Percentiles rank a stretch among this genome's conserved stretches.
Conservation (phyloP, 2,888 invertebrate genomes). For the Cryptus armator region DNA sequence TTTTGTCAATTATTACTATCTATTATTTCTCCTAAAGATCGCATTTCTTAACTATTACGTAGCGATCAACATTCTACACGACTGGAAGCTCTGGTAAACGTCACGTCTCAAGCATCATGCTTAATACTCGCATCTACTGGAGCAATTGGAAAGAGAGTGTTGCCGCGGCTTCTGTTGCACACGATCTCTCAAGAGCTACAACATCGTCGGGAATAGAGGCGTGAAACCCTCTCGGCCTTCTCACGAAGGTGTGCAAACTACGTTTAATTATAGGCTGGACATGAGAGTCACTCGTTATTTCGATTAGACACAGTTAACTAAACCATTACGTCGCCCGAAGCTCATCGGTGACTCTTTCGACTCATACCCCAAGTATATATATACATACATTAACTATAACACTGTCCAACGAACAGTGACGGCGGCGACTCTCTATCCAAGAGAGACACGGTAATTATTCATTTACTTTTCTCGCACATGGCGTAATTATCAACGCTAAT, state of each 20-base stretch:
- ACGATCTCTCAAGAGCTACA: not conserved
- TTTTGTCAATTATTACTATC: not conserved
- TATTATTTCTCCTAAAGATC: not conserved
- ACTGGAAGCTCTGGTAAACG: not conserved
- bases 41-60: not conserved
- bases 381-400: slow-evolving; percentile 21
- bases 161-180: slow-evolving; percentile 26
- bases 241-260: slow-evolving; percentile 64
- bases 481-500: slow-evolving; percentile 72
- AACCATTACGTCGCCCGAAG: slow-evolving; percentile 69
- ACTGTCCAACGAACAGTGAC: slow-evolving; percentile 58
- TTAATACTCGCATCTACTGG: not conserved
- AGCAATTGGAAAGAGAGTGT: slow-evolving; percentile 36
- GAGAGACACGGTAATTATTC: slow-evolving; percentile 75
- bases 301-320: slow-evolving; percentile 80
- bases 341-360: slow-evolving; percentile 58
- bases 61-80: not conserved
- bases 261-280: slow-evolving; percentile 76
- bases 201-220: slow-evolving; percentile 42
- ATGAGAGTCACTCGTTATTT: slow-evolving; percentile 77
- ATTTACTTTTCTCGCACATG: slow-evolving; percentile 74
- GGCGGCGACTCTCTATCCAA: slow-evolving; percentile 51
- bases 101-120: slow-evolving; percentile 28
- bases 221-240: slow-evolving; percentile 48
- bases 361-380: slow-evolving; percentile 4